Base-by-base conservation (phyloP, 2,113 vertebrate species). In the Lophius piscatorius region DNA sequence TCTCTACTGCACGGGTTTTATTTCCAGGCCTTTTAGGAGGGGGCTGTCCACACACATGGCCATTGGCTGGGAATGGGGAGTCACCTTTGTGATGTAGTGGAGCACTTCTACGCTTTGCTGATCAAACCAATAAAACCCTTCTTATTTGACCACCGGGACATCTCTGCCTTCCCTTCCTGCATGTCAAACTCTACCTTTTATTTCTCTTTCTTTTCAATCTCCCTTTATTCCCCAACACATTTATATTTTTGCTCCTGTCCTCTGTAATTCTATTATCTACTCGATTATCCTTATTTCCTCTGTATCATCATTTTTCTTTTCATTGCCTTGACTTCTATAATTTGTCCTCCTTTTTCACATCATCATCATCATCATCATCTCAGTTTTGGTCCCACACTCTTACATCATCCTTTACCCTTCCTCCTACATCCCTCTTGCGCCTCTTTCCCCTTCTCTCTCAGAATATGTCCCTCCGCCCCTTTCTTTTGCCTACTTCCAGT, bases 61-160 rank as follows among this genome's bases (percentile, higher is more conserved):
- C 61, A 76, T 87, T 82, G 83, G 54, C 54, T 50, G 65, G 52
- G 56, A 58, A 70, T n/a, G 51, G 62, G 61, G 67, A 66, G 51
- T 57, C 59, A 63, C 75, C 63, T 45, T 4, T 41, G 73, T 68
- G 70, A 85, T 84, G 59, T 50, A 82, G 72, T 59, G 68, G 34
- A 58, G 60, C 63, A 61, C 70, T 82, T 72, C 60, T 58, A 75
- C 50, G 54, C 59, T 69, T 76, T 84, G 74, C 87, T 81, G 81
- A 78, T 87, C 83, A 76, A 70, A 80, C 78, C 83, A 80, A 76
- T 86, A 83, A 80, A 36, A 63, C 60, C 52, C 54, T 31, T 36
- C 80, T 80, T 57, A 87, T 86, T 54, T 83, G 80, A 76, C 79
- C 68, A 9, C 72, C 16, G 78, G 80, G 81, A 73, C 52, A 21